Evolutionary conservation across 2,113 vertebrate species (phyloP), one percentile per base, ranked within the genome.

Genomic region (Halcyon senegalensis): DNA sequence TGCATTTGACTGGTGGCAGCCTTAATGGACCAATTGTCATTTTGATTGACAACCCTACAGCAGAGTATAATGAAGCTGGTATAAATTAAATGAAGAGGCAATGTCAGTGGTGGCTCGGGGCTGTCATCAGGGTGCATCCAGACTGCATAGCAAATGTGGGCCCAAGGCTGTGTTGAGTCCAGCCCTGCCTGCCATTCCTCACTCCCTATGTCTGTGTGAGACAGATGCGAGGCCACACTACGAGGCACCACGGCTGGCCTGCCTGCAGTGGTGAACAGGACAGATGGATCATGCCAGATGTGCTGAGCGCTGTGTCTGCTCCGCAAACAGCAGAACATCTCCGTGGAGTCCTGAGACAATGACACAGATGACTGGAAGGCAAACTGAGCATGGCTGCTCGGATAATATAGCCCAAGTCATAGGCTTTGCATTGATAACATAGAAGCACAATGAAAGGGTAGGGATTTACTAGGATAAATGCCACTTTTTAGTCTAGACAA

Each of bases 1-100:
- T 75, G 70, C 72, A 13, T 92, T 70, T 91, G 84, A 59, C 81
- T 59, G 17, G 24, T 90, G 56, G 58, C 78, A 83, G 62, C 51
- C 41, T 77, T 58, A 75, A 80, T 84, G 74, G 74, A 10, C 63
- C 2, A 7, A 19, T 16, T 84, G 91, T 89, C 94, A 64, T 68
- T 90, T 83, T 87, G 96, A 96, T 8, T 80, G 95, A 96, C 85
- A 93, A 1, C 20, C 19, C 63, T 50, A 11, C 44, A 43, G 70
- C 62, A 58, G 46, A 74, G 43, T 23, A 11, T 33, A 27, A 48
- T 18, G 69, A 70, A 82, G 76, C 53, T 43, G 63, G 7, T 73
- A 13, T 58, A 83, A 84, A 80, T 82, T 39, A 73, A 83, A 69
- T 30, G 55, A 73, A 39, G 79, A 17, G 1, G 3, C 59, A 77